Evolutionary conservation across 2,888 invertebrate species (phyloP), one percentile per base, ranked within the genome.

Genomic region (Eumacrocentrus americanus): DNA sequence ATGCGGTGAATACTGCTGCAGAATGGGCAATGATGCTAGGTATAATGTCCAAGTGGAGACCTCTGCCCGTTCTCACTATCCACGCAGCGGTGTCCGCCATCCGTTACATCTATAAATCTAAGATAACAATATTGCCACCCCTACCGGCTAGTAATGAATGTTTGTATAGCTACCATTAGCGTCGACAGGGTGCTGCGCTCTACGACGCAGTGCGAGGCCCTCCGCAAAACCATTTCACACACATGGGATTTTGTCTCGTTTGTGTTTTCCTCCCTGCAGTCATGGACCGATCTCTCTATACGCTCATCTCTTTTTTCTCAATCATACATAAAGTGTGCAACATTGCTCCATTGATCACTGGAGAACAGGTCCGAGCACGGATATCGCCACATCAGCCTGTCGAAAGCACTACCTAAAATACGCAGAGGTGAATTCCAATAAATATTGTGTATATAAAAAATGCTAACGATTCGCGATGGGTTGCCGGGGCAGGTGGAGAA

Each of bases 71-170:
- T 53, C 48, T 54, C 52, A 55, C 58, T 59, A 42, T 59, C 72
- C n/a, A 68, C 72, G 67, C 73, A 74, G 72, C 72, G 70, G 72
- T 74, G 74, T 76, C 74, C 76, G 74, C 78, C 78, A 78, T 78
- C 77, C 78, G 78, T 78, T 77, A 78, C 78, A 77, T 78, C 78
- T 77, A 79, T 79, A 79, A 79, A 79, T 79, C 78, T 79, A 79
- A 79, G 79, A 78, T 78, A 77, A 77, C 79, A 78, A 78, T 78
- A 78, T 78, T 77, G 77, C 78, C 75, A 70, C 66, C 72, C 67
- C 71, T 68, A 66, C 72, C 70, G 70, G 66, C 68, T 66, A 69
- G 77, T 79, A 79, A 79, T 78, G 79, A 79, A 79, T 79, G 79
- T 79, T 78, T 78, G 77, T 74, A 75, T 74, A 77, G 72, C 72